Evolutionary conservation across 2,888 invertebrate genomes (phyloP).

Genomic region (Eulithis prunata): DNA sequence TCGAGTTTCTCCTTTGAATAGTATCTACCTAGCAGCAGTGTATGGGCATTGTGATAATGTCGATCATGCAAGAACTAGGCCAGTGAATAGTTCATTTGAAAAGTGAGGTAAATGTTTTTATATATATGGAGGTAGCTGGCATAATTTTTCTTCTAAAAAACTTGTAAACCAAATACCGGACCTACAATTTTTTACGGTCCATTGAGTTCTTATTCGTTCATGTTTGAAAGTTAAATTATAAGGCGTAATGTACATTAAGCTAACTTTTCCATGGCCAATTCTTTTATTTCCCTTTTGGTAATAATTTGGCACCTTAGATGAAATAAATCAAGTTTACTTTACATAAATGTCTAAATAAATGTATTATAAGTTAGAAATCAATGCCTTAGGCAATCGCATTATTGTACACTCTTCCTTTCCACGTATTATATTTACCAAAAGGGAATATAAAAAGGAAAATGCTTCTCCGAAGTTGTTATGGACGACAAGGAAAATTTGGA

Average conservation of each 20-base stretch:
- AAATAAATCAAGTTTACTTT: slow-evolving; percentile 31
- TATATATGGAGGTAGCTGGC: background rate
- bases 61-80: slow-evolving; percentile 32
- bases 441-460: slow-evolving; percentile 45
- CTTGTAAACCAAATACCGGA: no score
- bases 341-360: slow-evolving; percentile 38
- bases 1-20: slow-evolving; percentile 34
- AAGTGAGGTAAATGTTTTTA: background rate
- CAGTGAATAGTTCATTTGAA: background rate
- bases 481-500: slow-evolving; percentile 44
- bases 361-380: slow-evolving; percentile 46
- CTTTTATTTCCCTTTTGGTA: slow-evolving; percentile 10
- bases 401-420: slow-evolving; percentile 45
- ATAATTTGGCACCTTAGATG: slow-evolving; percentile 3
- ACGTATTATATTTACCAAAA: slow-evolving; percentile 42
- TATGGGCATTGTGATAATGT: slow-evolving; percentile 30
- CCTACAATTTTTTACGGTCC: no score
- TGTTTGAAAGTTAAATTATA: no score
- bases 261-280: background rate
- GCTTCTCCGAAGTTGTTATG: slow-evolving; percentile 48
- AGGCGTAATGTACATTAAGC: no score
- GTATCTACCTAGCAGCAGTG: slow-evolving; percentile 18
- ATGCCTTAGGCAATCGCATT: slow-evolving; percentile 43
- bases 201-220: no score
- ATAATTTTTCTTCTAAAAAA: no score